A percentile compares a stretch with the other conserved stretches of the same genome.
Evolutionary conservation across 92 coral and sea anemone species (phyloP).

Genomic region (Scolanthus callimorphus): DNA sequence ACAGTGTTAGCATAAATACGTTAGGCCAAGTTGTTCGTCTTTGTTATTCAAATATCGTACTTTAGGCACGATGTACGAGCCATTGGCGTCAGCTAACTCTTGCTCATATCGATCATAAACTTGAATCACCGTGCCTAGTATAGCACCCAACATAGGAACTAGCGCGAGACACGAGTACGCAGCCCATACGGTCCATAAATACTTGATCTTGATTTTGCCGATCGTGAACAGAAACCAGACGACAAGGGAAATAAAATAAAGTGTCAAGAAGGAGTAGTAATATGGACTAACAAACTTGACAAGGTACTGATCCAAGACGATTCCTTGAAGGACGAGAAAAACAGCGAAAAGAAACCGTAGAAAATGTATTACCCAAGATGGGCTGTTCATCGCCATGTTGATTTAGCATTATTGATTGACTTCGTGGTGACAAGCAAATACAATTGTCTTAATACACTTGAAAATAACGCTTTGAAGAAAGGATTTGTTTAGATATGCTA

Average conservation of each 20-base stretch:
- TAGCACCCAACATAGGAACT: neutral
- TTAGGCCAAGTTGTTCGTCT: slow-evolving; percentile 7
- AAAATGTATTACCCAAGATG: neutral
- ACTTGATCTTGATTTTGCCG: neutral
- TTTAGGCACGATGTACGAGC: neutral
- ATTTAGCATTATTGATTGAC: no score
- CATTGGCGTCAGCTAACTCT: neutral
- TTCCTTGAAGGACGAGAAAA: neutral
- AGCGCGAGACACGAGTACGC: neutral
- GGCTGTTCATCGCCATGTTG: neutral
- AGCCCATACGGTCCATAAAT: neutral
- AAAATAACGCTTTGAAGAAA: no score
- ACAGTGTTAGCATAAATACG: slow-evolving; percentile 9
- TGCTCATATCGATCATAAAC: neutral
- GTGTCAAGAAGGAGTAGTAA: neutral
- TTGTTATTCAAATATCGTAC: neutral
- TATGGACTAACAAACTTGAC: neutral
- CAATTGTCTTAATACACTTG: no score
- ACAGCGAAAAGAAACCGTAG: neutral
- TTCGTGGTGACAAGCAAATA: no score
- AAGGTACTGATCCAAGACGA: neutral
- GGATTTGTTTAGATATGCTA: no score
- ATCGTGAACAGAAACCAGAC: neutral
- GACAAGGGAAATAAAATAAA: neutral
- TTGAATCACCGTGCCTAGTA: neutral